Base-by-base conservation (phyloP, 2,797 vertebrate species). In the Enteromius radiatus region DNA sequence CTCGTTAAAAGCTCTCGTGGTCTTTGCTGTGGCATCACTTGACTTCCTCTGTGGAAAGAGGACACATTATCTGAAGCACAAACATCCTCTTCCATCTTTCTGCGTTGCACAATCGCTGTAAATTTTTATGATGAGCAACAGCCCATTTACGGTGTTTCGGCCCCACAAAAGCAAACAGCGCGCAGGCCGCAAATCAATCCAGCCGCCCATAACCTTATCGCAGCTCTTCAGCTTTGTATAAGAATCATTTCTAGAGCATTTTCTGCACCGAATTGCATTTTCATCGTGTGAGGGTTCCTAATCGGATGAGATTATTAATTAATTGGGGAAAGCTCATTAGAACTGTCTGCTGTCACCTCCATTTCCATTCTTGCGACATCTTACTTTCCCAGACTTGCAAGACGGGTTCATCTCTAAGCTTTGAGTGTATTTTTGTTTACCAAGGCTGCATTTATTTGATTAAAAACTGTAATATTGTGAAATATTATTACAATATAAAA, bases 111-210 rank as follows among this genome's bases (percentile, higher is more conserved):
- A 17, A 47, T 47, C 41, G 3, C 54, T 49, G 41, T 49, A 70
- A 4, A 61, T 17, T 12, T 73, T 63, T 23, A 80, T 45, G 12
- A 33, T 11, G 68, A 73, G 69, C 41, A 61, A 73, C 54, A 26
- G 79, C 68, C 15, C 79, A 26, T 81, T 81, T 73, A 73, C 63
- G 68, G 68, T 14, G 19, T 73, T 73, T 81, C 28, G 49, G 41
- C 41, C 54, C 14, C 54, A 45, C 54, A 71, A 73, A 79, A 73
- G 21, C 78, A 63, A 80, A 80, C 36, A 61, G 52, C 6, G 19
- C 5, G 3, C 41, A 36, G 31, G 54, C 12, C 28, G 9, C 78
- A 71, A 45, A 71, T 71, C 38, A 47, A 33, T 36, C 54, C 23
- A 7, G 14, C 11, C 15, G 14, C 8, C 4, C 54, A 49, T 73